These are phyloP conservation scores for Oryzaephilus surinamensis DNA, from an alignment of 1,140 invertebrate species.

Conservation along the genomic window DNA sequence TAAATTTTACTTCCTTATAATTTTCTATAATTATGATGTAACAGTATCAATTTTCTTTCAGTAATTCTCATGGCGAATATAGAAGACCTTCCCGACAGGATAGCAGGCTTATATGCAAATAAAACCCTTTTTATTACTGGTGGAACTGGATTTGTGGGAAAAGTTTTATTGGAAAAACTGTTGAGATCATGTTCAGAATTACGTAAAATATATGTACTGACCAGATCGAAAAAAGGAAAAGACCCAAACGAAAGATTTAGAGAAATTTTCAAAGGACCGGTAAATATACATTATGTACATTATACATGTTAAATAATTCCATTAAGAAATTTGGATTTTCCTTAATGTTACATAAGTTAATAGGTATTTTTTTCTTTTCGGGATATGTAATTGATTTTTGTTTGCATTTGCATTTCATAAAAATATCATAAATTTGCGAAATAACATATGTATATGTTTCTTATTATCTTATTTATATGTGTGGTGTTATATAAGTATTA, in stretches of 20 bases:
- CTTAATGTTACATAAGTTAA: background rate
- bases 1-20: too few relatives aligned
- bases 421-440: too few relatives aligned
- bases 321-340: background rate
- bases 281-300: conserved; percentile 32
- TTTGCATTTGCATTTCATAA: background rate
- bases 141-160: conserved; percentile 79
- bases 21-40: too few relatives aligned
- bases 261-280: conserved; percentile 50
- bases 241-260: conserved; percentile 53
- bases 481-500: too few relatives aligned
- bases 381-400: background rate
- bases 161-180: conserved; percentile 79
- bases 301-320: background rate
- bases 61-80: too few relatives aligned
- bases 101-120: conserved; percentile 42
- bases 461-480: too few relatives aligned
- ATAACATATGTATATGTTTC: too few relatives aligned
- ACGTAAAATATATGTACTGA: conserved; percentile 64
- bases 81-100: conserved; percentile 46
- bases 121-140: conserved; percentile 50
- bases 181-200: conserved; percentile 56
- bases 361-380: too few relatives aligned
- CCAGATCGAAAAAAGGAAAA: conserved; percentile 69
- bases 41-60: too few relatives aligned